Evolutionary conservation across 2,888 invertebrate genomes (phyloP).

Genomic region (Heliconius cydno): DNA sequence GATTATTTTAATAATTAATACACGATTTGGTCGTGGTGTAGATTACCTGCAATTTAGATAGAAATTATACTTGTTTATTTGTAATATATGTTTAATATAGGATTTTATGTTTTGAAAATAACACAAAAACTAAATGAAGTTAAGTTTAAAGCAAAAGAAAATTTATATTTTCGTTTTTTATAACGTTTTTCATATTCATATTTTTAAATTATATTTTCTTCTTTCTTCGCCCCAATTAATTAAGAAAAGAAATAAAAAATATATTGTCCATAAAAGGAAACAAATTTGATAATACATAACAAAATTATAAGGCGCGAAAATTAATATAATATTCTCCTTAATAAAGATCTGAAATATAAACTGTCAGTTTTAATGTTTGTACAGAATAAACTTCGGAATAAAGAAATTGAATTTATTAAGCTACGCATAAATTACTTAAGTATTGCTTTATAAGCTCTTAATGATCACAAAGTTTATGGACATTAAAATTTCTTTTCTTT

Average conservation of each 20-base stretch:
- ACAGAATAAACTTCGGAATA: background rate
- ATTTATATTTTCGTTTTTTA: no score
- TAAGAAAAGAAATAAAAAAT: background rate
- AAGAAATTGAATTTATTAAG: constrained; percentile 26
- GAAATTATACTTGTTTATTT: background rate
- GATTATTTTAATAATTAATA: constrained; percentile 21
- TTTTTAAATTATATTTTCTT: background rate
- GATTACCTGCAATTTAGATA: background rate
- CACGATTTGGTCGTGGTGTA: background rate
- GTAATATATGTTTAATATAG: background rate
- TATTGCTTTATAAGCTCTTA: constrained; percentile 1
- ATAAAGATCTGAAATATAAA: background rate
- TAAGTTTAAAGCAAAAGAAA: no score
- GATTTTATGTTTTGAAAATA: no score
- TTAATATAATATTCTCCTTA: constrained; percentile 4
- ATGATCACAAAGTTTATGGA: background rate
- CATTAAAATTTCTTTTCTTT: background rate
- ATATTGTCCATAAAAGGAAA: background rate
- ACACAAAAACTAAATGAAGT: no score
- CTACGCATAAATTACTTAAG: constrained; percentile 8
- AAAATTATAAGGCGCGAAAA: constrained; percentile 1
- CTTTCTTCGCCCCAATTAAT: background rate
- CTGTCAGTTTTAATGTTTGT: constrained; percentile 25
- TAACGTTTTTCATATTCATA: no score
- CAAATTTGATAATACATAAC: background rate